Conservation (phyloP, 2,797 vertebrate genomes). For the Rhodeus uyekii region DNA sequence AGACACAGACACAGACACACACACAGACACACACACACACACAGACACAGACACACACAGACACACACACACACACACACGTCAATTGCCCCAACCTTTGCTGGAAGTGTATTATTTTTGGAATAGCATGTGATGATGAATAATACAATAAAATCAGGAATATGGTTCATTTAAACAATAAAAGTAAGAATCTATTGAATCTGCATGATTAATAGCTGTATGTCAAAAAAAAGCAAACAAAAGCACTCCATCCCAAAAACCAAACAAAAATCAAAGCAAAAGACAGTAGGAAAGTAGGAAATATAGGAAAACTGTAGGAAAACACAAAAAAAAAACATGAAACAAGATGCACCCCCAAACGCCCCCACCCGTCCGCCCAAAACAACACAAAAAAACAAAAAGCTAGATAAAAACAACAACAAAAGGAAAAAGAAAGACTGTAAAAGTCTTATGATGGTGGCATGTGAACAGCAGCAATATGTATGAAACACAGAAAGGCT, state of each 20-base stretch:
- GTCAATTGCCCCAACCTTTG: too few relatives aligned
- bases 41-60: too few relatives aligned
- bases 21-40: too few relatives aligned
- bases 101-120: too few relatives aligned
- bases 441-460: too few relatives aligned
- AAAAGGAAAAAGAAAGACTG: neutral
- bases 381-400: neutral
- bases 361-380: too few relatives aligned
- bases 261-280: neutral
- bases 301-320: neutral
- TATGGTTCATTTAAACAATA: neutral
- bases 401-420: neutral
- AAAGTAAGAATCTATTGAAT: neutral
- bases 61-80: too few relatives aligned
- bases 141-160: neutral
- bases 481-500: neutral
- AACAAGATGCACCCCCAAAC: neutral
- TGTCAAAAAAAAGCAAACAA: neutral
- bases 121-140: neutral
- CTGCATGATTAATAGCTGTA: too few relatives aligned
- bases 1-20: too few relatives aligned
- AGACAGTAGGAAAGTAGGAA: neutral
- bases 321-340: neutral
- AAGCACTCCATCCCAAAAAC: neutral
- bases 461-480: neutral